phyloP scores from a whole-genome alignment of 1,140 invertebrate genomes.

The Heliothis subflexa region DNA sequence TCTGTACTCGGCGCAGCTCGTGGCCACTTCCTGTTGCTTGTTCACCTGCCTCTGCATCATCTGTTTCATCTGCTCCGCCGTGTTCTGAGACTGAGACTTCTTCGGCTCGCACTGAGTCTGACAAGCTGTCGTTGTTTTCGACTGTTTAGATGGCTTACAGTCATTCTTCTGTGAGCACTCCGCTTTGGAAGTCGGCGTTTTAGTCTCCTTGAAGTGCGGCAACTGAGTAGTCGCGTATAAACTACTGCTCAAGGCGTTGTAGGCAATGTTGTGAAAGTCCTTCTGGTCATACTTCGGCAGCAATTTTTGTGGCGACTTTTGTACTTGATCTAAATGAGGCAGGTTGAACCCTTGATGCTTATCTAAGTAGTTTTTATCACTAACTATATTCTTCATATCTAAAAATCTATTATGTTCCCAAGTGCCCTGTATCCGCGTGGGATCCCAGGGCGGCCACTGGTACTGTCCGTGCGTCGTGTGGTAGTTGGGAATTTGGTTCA shows the following conservation, averaged over 20 bases:
- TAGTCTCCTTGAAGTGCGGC: constrained; percentile 82
- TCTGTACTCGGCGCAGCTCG: constrained; percentile 74
- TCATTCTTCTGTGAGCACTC: constrained; percentile 82
- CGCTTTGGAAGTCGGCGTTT: constrained; percentile 72
- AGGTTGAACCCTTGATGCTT: constrained; percentile 87
- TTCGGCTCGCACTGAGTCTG: constrained; percentile 84
- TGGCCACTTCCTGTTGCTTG: constrained; percentile 70
- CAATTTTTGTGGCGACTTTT: constrained; percentile 84
- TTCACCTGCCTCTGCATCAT: constrained; percentile 82
- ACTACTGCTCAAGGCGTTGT: constrained; percentile 77
- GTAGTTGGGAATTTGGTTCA: constrained; percentile 88
- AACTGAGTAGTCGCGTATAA: constrained; percentile 78
- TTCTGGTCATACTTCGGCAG: constrained; percentile 83
- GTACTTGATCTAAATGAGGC: constrained; percentile 86
- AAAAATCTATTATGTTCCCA: constrained; percentile 84
- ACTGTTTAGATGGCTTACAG: constrained; percentile 81
- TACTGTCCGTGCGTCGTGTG: constrained; percentile 87
- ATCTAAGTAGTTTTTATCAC: constrained; percentile 83
- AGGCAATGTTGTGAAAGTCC: constrained; percentile 84
- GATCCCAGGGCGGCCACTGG: constrained; percentile 88
- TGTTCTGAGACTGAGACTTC: constrained; percentile 70
- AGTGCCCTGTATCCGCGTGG: constrained; percentile 77
- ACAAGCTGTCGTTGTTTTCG: constrained; percentile 82
- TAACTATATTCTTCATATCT: constrained; percentile 76
- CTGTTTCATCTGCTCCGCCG: constrained; percentile 80